A percentile compares a stretch with the other conserved stretches of the same genome.
Evolutionary conservation across 2,113 vertebrate species (phyloP).

Genomic region (Percina caprodes): DNA sequence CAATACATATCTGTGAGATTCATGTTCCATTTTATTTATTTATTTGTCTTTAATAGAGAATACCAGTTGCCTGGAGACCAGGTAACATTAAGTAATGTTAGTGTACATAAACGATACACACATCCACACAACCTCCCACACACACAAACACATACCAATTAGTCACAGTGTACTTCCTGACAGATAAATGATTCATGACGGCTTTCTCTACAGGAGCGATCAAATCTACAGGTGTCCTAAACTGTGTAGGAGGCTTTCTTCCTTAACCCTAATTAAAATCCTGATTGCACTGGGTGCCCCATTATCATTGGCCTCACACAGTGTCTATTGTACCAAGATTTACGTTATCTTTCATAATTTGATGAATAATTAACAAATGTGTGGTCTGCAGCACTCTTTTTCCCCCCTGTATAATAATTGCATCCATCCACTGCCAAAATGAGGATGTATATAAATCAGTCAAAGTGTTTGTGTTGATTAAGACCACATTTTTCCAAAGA

Average conservation of each 20-base stretch:
- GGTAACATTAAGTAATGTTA: slow-evolving; percentile 59
- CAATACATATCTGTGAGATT: no score
- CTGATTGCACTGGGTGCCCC: slow-evolving; percentile 48
- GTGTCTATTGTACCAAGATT: slow-evolving; percentile 31
- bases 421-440: background rate
- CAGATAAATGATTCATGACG: slow-evolving; percentile 29
- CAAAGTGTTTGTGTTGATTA: background rate
- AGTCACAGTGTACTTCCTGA: slow-evolving; percentile 45
- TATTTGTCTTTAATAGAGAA: slow-evolving; percentile 16
- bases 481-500: background rate
- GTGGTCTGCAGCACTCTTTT: background rate
- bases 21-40: no score
- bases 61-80: slow-evolving; percentile 47
- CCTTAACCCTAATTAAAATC: slow-evolving; percentile 63
- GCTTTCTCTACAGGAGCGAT: slow-evolving; percentile 28
- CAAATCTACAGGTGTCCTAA: slow-evolving; percentile 54
- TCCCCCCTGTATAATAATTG: background rate
- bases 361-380: slow-evolving; percentile 38
- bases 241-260: slow-evolving; percentile 35
- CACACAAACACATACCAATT: slow-evolving; percentile 42
- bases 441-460: slow-evolving; percentile 1
- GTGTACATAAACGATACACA: slow-evolving; percentile 11
- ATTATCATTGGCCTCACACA: slow-evolving; percentile 53
- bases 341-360: slow-evolving; percentile 39
- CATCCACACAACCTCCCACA: background rate